Evolutionary conservation across 2,797 vertebrate species (phyloP), one percentile per base, ranked within the genome.

Genomic region (Aythya fuligula): DNA sequence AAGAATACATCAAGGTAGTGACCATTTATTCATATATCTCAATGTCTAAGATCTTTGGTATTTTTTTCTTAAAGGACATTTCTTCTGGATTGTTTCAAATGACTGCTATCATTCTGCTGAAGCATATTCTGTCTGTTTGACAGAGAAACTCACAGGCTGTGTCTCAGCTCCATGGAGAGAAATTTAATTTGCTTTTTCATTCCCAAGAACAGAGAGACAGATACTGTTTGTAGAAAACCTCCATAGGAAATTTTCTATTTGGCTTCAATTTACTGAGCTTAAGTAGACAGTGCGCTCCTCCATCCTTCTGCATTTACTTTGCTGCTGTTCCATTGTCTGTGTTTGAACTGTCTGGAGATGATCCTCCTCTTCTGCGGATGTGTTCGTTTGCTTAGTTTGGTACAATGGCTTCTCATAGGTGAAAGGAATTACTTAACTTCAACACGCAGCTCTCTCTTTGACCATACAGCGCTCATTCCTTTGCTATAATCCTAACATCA

Each of bases 261-360:
- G 79, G 66, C 60, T 97, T 93, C 87, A 91, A 24, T 95, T 78
- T 90, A 76, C 24, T 57, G 82, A 70, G 36, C 56, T 85, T 65
- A 94, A 87, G 85, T 53, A 87, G 73, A 51, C 61, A 65, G 61
- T 9, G n/a, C 45, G n/a, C n/a, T 83, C 32, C 62, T 54, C 32
- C 4, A 1, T 45, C 81, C 72, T 62, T 53, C 57, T 60, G 38
- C 83, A 89, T 91, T 96, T 84, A 78, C 85, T 92, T 58, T 87
- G 58, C 1, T 92, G 64, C 53, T 70, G 3, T 73, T 85, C 82
- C 69, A 5, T 1, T 43, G 75, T 17, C 13, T 1, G 25, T 83
- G 70, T 96, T 84, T 92, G 76, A 92, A 66, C 62, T 70, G 94
- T 49, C 82, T 75, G 81, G 38, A 86, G 24, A 1, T 15, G 66